Evolutionary conservation across 2,113 vertebrate species (phyloP), one percentile per base, ranked within the genome.

Genomic region (Rattus rattus): DNA sequence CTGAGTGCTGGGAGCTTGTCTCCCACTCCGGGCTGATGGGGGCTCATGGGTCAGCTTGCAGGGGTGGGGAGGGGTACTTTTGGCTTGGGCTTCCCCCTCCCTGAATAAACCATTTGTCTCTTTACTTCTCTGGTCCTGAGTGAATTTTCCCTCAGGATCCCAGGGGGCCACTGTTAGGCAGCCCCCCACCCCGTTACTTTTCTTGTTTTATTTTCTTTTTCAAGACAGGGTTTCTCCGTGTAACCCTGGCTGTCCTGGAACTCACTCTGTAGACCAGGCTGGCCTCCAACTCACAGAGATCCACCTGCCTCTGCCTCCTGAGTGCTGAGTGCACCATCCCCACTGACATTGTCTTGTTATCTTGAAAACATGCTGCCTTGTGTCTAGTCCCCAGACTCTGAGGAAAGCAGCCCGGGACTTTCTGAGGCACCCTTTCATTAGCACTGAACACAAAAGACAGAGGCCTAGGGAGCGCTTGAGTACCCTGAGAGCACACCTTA

Each of bases 101-200:
- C 59, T 28, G 8, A 98, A 98, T 97, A 97, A 98, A 98, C 12
- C 80, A 33, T 16, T 54, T 83, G 43, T 70, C 67, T 69, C 43
- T 56, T 33, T n/a, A 52, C 72, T 43, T 63, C 70, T 76, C 65
- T 43, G 63, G 84, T 30, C 91, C 22, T 22, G 1, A 39, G 26
- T 0, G 0, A 52, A 16, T 93, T n/a, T 36, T 61, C 52, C n/a
- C 69, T 81, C 5, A 16, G 65, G 36, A 69, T 33, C 3, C 7
- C 5, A 2, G 28, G 87, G 69, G 63, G 11, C 5, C 4, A 24
- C 22, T 33, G 30, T 56, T 59, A 39, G 52, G 7, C 3, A 1
- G 2, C 61, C 69, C 0, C 49, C 20, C 14, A 56, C 47, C 56
- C 19, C 20, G 43, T 28, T 39, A 47, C 56, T 63, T 39, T 14